Conservation (phyloP, 2,888 invertebrate species). For the Polyploca ridens region DNA sequence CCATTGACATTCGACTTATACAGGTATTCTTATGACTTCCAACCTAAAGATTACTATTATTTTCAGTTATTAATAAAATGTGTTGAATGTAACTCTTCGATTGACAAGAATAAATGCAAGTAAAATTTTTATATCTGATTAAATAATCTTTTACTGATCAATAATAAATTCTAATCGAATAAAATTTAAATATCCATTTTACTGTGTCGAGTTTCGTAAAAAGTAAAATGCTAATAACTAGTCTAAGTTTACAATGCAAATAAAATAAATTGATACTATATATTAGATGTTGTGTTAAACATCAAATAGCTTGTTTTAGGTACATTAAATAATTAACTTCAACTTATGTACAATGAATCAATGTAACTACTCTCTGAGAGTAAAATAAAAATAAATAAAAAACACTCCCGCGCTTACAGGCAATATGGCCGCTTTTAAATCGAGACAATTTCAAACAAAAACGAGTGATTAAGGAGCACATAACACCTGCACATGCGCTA, state of each 20-base stretch:
- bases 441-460: constrained; percentile 12
- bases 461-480: constrained; percentile 4
- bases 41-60: too few relatives aligned
- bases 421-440: constrained; percentile 6
- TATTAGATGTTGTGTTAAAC: background rate
- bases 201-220: background rate
- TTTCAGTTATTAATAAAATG: too few relatives aligned
- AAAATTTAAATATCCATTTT: too few relatives aligned
- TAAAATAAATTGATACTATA: background rate
- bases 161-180: too few relatives aligned
- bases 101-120: too few relatives aligned
- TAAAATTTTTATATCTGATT: too few relatives aligned
- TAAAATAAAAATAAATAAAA: constrained; percentile 3
- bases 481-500: background rate
- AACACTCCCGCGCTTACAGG: background rate
- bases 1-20: too few relatives aligned
- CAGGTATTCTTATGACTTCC: too few relatives aligned
- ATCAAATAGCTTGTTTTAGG: constrained; percentile 5
- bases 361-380: background rate
- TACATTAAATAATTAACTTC: constrained; percentile 2
- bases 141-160: too few relatives aligned
- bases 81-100: too few relatives aligned
- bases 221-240: background rate
- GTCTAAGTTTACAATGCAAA: background rate
- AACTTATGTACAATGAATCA: constrained; percentile 4